Percentiles rank a stretch among this genome's conserved stretches.
Conservation (phyloP, 1,140 invertebrate genomes). For the Lasaia peninsularis region DNA sequence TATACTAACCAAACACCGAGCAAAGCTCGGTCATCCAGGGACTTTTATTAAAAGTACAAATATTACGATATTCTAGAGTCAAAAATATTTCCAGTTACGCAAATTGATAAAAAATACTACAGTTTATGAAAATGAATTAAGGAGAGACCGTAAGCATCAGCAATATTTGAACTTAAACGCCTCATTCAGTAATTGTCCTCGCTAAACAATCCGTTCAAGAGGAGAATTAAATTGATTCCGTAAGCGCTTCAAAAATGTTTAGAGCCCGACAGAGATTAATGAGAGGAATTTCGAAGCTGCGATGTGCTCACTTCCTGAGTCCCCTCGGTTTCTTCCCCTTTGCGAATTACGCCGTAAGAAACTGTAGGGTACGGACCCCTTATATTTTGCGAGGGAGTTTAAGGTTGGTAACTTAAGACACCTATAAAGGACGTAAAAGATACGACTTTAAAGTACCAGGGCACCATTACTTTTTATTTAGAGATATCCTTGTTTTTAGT, state of each 20-base stretch:
- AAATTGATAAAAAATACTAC: too few relatives aligned
- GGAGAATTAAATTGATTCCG: slow-evolving; percentile 68
- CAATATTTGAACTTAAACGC: too few relatives aligned
- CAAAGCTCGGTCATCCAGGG: too few relatives aligned
- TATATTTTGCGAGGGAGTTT: slow-evolving; percentile 3
- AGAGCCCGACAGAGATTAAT: slow-evolving; percentile 34
- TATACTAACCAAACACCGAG: too few relatives aligned
- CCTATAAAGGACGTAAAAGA: not conserved
- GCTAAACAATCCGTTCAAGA: slow-evolving; percentile 21
- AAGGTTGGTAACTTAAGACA: slow-evolving; percentile 1
- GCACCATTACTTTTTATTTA: slow-evolving; percentile 54
- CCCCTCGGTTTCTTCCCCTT: not conserved
- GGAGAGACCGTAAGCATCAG: slow-evolving; percentile 11
- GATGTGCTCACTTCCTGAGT: slow-evolving; percentile 6
- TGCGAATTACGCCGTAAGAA: not conserved
- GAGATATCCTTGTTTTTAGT: too few relatives aligned
- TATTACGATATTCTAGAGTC: too few relatives aligned
- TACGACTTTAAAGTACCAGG: too few relatives aligned
- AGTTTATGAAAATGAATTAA: too few relatives aligned
- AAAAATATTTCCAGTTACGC: too few relatives aligned
- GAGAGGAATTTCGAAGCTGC: slow-evolving; percentile 9
- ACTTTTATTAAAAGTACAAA: too few relatives aligned
- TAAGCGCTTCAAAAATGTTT: slow-evolving; percentile 70
- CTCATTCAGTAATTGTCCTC: too few relatives aligned
- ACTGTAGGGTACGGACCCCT: slow-evolving; percentile 8